Evolutionary conservation across 1,140 invertebrate genomes (phyloP), one percentile per base, ranked within the genome.

Genomic region (Mya arenaria): DNA sequence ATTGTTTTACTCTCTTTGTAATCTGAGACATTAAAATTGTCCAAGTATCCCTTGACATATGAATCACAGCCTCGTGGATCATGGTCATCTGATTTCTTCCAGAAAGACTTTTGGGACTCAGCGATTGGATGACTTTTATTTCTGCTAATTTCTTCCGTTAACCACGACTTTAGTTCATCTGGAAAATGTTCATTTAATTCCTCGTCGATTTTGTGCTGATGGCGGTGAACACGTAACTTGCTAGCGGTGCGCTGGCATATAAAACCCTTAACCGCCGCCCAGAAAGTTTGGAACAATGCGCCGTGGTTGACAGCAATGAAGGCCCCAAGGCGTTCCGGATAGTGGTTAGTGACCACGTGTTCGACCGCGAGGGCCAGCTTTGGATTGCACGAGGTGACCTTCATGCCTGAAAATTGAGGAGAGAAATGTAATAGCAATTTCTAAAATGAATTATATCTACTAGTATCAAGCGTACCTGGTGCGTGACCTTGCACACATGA

Each of bases 281-380:
- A 92, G 15, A 92, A 88, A 1, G 88, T 89, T 17, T 92, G 92
- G 60, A 92, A 92, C 2, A 92, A 41, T 0, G 88, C 69, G 52
- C 84, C 91, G 83, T 92, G 90, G 75, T 92, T 92, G 2, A 92
- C 62, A 82, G 89, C 91, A 32, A 92, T 87, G 44, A 90, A 90
- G 52, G 88, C 44, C 0, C 91, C 92, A 1, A 92, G 88, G 2
- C 90, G 82, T 84, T 92, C 92, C 23, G 92, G 92, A 73, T 92
- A 92, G 74, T 91, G 90, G 63, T 89, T 90, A 15, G 85, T 73
- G 60, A 92, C 78, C 0, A 89, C 63, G 56, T 90, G 90, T 10
- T 89, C 87, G 13, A 90, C 87, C 17, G 86, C 87, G 69, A 88
- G 89, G 6, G 90, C 92, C n/a, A 92, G 74, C 69, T 86, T 88